These are phyloP conservation scores for Glyptemys insculpta DNA, from an alignment of 2,797 vertebrate species.

Conservation along the genomic window DNA sequence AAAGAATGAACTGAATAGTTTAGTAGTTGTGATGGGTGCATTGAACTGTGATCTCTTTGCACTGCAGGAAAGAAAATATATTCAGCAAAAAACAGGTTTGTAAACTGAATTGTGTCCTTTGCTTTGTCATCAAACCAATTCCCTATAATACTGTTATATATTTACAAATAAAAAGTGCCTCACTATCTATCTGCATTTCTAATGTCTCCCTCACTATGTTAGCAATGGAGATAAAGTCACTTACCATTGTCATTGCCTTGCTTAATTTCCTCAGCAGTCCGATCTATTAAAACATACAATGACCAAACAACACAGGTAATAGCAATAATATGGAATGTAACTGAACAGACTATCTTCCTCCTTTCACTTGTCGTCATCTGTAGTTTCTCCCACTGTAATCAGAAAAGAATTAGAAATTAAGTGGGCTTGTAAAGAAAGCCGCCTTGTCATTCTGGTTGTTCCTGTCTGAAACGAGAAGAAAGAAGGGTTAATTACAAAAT, in stretches of 20 bases:
- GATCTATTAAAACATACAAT: slow-evolving; percentile 90
- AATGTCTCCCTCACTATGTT: not conserved
- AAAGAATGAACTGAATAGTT: not conserved
- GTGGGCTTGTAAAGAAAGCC: not conserved
- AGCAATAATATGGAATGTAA: slow-evolving; percentile 94
- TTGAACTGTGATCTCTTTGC: not conserved
- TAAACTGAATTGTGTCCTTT: not conserved
- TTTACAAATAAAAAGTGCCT: not conserved
- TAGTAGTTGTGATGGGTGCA: slow-evolving; percentile 20
- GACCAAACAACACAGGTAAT: slow-evolving; percentile 96
- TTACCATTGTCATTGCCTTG: slow-evolving; percentile 91
- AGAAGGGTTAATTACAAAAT: not conserved
- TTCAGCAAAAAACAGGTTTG: not conserved
- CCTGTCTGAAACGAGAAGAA: not conserved
- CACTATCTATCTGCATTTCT: not conserved
- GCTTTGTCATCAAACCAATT: slow-evolving; percentile 9
- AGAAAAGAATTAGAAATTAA: not conserved
- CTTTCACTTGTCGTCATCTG: slow-evolving; percentile 94
- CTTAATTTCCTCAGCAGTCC: slow-evolving; percentile 93
- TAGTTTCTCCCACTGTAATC: slow-evolving; percentile 95
- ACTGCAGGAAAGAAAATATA: not conserved
- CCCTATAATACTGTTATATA: not conserved
- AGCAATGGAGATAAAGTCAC: slow-evolving; percentile 13
- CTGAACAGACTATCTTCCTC: slow-evolving; percentile 95
- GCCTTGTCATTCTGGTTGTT: not conserved